Conservation (phyloP, 2,797 vertebrate species). For the Protonibea diacanthus region DNA sequence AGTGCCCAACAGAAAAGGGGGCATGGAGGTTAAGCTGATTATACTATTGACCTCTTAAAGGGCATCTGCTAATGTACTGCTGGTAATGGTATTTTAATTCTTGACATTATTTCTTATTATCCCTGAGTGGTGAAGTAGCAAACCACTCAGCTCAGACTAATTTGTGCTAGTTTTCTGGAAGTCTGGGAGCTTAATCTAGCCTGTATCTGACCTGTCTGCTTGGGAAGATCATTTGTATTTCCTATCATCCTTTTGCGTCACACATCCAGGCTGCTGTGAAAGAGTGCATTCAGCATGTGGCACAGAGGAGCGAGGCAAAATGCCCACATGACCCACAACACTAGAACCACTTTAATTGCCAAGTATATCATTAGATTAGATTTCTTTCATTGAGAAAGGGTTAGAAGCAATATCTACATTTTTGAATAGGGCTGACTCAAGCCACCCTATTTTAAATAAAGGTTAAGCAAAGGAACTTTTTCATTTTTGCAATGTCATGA, state of each 20-base stretch:
- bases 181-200: conserved; percentile 37
- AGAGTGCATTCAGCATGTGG: conserved; percentile 76
- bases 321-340: conserved; percentile 73
- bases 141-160: conserved; percentile 1
- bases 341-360: conserved; percentile 25
- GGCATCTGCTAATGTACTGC: not conserved
- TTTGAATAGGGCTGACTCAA: not conserved
- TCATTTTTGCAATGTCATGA: conserved; percentile 36
- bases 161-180: conserved; percentile 9
- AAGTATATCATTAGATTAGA: conserved; percentile 22
- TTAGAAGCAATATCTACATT: not conserved
- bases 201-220: conserved; percentile 30
- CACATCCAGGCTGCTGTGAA: conserved; percentile 64
- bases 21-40: conserved; percentile 34
- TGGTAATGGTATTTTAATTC: conserved; percentile 1
- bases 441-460: not conserved
- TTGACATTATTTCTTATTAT: not conserved
- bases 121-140: not conserved
- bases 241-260: conserved; percentile 70
- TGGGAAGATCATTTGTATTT: conserved; percentile 43
- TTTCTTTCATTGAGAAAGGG: conserved; percentile 15
- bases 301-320: conserved; percentile 40
- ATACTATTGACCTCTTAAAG: conserved; percentile 21
- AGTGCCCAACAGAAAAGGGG: conserved; percentile 9
- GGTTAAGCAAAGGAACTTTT: conserved; percentile 8